These are phyloP conservation scores for Phrynosoma platyrhinos DNA, from an alignment of 2,113 vertebrate species.

Conservation along the genomic window DNA sequence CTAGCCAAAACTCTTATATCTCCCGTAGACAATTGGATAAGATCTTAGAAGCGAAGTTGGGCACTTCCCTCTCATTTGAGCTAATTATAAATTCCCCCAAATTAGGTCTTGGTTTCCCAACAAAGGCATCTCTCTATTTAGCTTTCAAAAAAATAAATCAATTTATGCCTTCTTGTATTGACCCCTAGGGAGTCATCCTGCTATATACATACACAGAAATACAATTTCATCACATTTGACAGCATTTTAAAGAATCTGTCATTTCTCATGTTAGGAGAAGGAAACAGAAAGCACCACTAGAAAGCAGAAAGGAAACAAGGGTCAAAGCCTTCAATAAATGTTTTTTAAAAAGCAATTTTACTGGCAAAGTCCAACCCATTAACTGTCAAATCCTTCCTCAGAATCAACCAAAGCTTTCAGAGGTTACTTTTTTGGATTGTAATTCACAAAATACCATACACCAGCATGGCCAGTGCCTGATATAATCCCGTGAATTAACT, in stretches of 20 bases:
- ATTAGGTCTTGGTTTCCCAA: too few species aligned
- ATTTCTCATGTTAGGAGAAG: conserved; percentile 32
- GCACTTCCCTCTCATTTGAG: too few species aligned
- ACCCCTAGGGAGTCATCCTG: conserved; percentile 64
- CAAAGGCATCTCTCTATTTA: neutral
- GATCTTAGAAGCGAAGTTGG: too few species aligned
- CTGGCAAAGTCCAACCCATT: neutral
- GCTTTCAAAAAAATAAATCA: conserved; percentile 64
- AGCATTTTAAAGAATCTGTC: conserved; percentile 54
- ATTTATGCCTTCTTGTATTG: conserved; percentile 72
- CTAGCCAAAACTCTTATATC: too few species aligned
- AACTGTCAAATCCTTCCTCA: neutral
- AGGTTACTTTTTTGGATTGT: neutral
- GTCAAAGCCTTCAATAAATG: too few species aligned
- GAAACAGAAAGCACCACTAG: neutral
- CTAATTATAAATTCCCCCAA: too few species aligned
- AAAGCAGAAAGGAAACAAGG: neutral
- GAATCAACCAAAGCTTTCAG: neutral
- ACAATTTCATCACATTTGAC: conserved; percentile 70
- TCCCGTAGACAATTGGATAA: too few species aligned
- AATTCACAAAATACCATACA: too few species aligned
- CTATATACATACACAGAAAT: conserved; percentile 75
- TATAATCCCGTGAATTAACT: too few species aligned
- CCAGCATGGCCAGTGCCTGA: too few species aligned
- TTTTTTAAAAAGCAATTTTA: too few species aligned